Percentiles rank a stretch among this genome's conserved stretches.
These are phyloP conservation scores for Siniperca obscura DNA, from an alignment of 2,797 vertebrate species.

Conservation along the genomic window DNA sequence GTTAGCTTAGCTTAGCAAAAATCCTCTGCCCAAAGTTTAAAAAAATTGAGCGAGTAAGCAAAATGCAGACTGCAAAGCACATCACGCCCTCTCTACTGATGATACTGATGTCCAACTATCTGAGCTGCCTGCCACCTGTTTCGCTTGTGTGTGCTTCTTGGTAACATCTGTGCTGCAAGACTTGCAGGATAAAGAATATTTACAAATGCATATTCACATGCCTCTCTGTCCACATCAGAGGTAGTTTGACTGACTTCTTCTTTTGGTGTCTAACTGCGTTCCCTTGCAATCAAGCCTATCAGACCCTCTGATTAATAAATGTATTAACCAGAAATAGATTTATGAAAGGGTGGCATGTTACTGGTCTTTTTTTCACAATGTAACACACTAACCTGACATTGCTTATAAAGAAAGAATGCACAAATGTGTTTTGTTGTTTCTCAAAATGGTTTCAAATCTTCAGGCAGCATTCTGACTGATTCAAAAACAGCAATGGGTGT, in stretches of 20 bases:
- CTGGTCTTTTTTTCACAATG: slow-evolving; percentile 2
- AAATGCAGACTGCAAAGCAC: slow-evolving; percentile 20
- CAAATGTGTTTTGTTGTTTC: slow-evolving; percentile 14
- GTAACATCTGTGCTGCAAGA: slow-evolving; percentile 16
- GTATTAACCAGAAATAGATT: neutral
- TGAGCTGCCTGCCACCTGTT: slow-evolving; percentile 46
- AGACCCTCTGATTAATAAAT: neutral
- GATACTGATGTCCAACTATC: slow-evolving; percentile 21
- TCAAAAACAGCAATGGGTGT: slow-evolving; percentile 38
- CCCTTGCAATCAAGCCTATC: neutral
- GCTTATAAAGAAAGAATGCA: neutral
- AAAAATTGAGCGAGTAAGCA: neutral
- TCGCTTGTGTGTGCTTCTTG: slow-evolving; percentile 8
- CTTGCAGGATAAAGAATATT: neutral
- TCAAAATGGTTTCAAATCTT: slow-evolving; percentile 39
- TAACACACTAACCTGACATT: neutral
- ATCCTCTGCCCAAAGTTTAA: neutral
- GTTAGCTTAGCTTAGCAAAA: neutral
- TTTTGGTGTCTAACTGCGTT: neutral
- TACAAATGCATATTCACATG: neutral
- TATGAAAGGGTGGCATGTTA: neutral
- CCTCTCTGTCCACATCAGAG: neutral
- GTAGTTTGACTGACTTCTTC: neutral
- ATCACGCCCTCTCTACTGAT: slow-evolving; percentile 9
- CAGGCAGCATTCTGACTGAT: slow-evolving; percentile 12